phyloP scores from a whole-genome alignment of 2,888 invertebrate species.

The Mesorhabditis sp. region DNA sequence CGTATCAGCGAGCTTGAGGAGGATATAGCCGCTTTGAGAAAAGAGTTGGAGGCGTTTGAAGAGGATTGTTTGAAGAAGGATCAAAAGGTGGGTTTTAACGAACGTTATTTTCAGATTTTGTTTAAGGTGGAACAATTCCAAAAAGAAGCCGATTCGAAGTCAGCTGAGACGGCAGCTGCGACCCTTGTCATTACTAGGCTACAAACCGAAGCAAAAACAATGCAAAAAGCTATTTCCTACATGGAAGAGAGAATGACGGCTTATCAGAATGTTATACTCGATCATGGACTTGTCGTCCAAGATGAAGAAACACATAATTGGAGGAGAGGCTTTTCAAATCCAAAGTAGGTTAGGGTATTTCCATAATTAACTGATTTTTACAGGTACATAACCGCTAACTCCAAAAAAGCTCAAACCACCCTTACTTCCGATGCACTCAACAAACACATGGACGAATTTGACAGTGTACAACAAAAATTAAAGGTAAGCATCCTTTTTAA shows the following conservation, averaged over 20 bases:
- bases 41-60: slow-evolving; percentile 33
- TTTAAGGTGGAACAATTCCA: slow-evolving; percentile 14
- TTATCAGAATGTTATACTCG: slow-evolving; percentile 50
- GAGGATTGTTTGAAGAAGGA: slow-evolving; percentile 25
- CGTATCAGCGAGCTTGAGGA: slow-evolving; percentile 42
- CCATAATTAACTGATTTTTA: slow-evolving; percentile 3
- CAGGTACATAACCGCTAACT: slow-evolving; percentile 36
- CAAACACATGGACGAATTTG: slow-evolving; percentile 43
- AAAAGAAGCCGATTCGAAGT: slow-evolving; percentile 37
- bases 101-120: neutral
- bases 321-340: slow-evolving; percentile 47
- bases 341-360: slow-evolving; percentile 23
- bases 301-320: slow-evolving; percentile 44
- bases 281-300: slow-evolving; percentile 45
- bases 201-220: slow-evolving; percentile 37
- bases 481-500: slow-evolving; percentile 19
- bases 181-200: slow-evolving; percentile 27
- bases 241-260: slow-evolving; percentile 51
- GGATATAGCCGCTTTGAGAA: slow-evolving; percentile 29
- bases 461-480: slow-evolving; percentile 31
- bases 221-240: slow-evolving; percentile 45
- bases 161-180: slow-evolving; percentile 42
- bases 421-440: slow-evolving; percentile 42
- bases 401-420: slow-evolving; percentile 43
- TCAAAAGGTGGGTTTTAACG: slow-evolving; percentile 18